Conservation (phyloP, 2,888 invertebrate species). For the Diplolepis rosae region DNA sequence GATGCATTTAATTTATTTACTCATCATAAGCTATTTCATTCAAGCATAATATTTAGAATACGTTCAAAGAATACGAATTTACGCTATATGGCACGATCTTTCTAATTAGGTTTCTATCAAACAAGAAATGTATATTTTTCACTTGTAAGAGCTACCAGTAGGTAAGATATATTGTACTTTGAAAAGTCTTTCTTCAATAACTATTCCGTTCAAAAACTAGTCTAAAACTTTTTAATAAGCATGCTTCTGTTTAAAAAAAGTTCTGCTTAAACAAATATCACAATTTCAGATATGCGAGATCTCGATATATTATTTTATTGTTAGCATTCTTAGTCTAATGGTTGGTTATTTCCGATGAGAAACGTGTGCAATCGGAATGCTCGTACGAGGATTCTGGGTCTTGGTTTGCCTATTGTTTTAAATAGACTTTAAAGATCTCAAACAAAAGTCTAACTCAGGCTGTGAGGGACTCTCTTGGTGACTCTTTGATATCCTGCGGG, state of each 20-base stretch:
- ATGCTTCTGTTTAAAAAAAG: not conserved
- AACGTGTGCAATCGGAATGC: not conserved
- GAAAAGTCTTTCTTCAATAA: not conserved
- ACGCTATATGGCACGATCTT: not conserved
- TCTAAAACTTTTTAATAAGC: not conserved
- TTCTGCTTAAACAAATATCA: not conserved
- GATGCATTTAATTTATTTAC: not conserved
- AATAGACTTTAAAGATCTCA: slow-evolving; percentile 59
- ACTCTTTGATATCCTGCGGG: slow-evolving; percentile 29
- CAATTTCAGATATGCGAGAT: not conserved
- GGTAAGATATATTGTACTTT: not conserved
- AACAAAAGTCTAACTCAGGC: slow-evolving; percentile 62
- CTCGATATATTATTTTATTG: not conserved
- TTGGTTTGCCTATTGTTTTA: slow-evolving; percentile 46
- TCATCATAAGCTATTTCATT: not conserved
- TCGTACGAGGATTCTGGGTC: slow-evolving; percentile 45
- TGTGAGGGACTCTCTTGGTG: slow-evolving; percentile 60
- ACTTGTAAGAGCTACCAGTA: not conserved
- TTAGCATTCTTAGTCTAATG: not conserved
- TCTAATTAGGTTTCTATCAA: not conserved
- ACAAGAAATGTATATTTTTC: not conserved
- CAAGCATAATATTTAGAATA: slow-evolving; percentile 11
- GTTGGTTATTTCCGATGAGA: not conserved
- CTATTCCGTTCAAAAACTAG: not conserved
- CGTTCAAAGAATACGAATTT: not conserved